Conservation (phyloP, 2,113 vertebrate genomes). For the Tyrannus savana region DNA sequence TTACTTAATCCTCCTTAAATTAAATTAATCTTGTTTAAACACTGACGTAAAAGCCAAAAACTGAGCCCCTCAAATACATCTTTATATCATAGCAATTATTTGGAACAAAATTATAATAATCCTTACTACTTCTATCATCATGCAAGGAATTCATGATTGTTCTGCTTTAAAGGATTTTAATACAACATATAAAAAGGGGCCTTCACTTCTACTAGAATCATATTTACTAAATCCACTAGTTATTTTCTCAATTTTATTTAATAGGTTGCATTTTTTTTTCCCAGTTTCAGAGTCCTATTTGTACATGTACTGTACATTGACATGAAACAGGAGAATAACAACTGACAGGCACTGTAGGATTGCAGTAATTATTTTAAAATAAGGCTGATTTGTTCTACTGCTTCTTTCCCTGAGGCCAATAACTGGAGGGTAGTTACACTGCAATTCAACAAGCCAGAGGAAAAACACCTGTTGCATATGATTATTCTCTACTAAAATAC, state of each 20-base stretch:
- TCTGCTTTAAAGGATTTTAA: conserved; percentile 52
- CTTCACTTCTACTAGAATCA: conserved; percentile 18
- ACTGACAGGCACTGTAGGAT: conserved; percentile 63
- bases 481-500: conserved; percentile 67
- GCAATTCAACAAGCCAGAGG: conserved; percentile 62
- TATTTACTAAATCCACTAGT: conserved; percentile 31
- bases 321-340: conserved; percentile 60
- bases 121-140: conserved; percentile 13
- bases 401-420: conserved; percentile 55
- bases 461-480: conserved; percentile 71
- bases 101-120: conserved; percentile 57
- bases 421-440: conserved; percentile 65
- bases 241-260: conserved; percentile 49
- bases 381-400: conserved; percentile 69
- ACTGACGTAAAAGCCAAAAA: conserved; percentile 51
- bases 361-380: conserved; percentile 75
- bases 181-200: background rate
- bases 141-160: conserved; percentile 35
- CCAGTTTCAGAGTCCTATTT: conserved; percentile 32
- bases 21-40: conserved; percentile 50
- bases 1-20: conserved; percentile 46
- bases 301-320: conserved; percentile 6
- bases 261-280: conserved; percentile 6
- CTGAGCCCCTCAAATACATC: conserved; percentile 38
- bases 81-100: conserved; percentile 45